Evolutionary conservation across 2,888 invertebrate genomes (phyloP), one percentile per base, ranked within the genome.

Genomic region (Drosophila subquinaria): DNA sequence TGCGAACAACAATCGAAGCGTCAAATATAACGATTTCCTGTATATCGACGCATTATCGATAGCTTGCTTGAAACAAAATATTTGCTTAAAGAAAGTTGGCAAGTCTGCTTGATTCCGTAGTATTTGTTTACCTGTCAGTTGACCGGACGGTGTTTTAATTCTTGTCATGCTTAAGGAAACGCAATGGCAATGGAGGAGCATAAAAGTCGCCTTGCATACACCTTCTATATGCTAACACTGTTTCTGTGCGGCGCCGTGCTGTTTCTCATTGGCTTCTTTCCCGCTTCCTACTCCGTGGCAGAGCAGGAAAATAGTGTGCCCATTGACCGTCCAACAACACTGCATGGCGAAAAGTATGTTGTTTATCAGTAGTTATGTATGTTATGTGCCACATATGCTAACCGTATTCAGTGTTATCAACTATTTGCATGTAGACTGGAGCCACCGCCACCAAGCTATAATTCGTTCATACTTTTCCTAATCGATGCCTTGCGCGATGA

Each of bases 401-500:
- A 13, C 3, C 42, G 6, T 45, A n/a, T 9, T 8, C 3, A 48
- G 10, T 42, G 15, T 9, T 8, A 56, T 20, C 13, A 20, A 4
- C 6, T 8, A 23, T 62, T 74, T 81, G 5, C 63, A 27, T 27
- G 27, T 27, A 92, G 89, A 15, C 66, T 91, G 36, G 66, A 68
- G 15, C 88, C 81, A 10, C 91, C 92, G 10, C 64, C 79, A 3
- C 57, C 73, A 11, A 84, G 82, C 64, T 86, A 90, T 63, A 81
- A 89, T 3, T 87, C 90, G 47, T 84, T 97, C 4, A 94, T 98
- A 11, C 91, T 99, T 2, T 95, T 99, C 93, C 94, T 99, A 8
- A 96, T 99, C 71, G 99, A 99, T 94, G 98, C 98, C 0, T 91
- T 98, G 33, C 94, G 98, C 69, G 95, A 95, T 92, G 98, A 98